A percentile compares a stretch with the other conserved stretches of the same genome.
Conservation (phyloP, 2,797 vertebrate genomes). For the Distichodus sexfasciatus region DNA sequence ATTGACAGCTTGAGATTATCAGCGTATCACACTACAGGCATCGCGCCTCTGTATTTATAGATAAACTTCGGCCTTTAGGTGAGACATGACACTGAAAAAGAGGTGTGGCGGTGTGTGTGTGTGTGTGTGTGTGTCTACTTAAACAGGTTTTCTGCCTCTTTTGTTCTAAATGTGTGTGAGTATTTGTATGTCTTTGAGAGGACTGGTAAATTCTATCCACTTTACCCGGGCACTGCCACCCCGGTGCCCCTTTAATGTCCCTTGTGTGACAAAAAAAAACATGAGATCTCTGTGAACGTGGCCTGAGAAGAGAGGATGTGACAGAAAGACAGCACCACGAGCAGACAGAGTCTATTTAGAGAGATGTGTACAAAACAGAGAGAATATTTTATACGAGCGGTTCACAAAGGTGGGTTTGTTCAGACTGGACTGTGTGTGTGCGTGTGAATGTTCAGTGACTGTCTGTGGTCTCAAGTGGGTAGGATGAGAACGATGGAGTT, state of each 20-base stretch:
- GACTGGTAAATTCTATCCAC: background rate
- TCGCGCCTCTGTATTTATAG: too few species aligned
- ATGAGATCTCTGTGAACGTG: background rate
- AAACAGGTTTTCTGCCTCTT: too few species aligned
- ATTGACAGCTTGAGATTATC: background rate
- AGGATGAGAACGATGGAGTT: conserved; percentile 43
- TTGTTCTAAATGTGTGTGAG: too few species aligned
- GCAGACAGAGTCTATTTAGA: background rate
- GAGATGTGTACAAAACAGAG: background rate
- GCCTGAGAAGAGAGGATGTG: background rate
- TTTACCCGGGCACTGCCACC: background rate
- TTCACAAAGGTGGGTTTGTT: conserved; percentile 5
- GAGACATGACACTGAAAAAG: too few species aligned
- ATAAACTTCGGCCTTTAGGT: too few species aligned
- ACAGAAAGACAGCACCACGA: background rate
- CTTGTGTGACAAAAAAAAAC: background rate
- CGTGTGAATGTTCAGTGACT: too few species aligned
- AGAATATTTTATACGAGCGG: background rate
- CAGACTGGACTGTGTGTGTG: conserved; percentile 7
- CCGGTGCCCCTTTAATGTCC: background rate
- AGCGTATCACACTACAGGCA: background rate
- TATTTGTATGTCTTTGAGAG: background rate
- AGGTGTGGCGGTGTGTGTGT: too few species aligned
- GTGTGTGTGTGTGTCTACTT: too few species aligned
- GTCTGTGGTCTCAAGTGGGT: too few species aligned